These are phyloP conservation scores for Platypus cylindrus DNA, from an alignment of 2,888 invertebrate species.

Conservation along the genomic window DNA sequence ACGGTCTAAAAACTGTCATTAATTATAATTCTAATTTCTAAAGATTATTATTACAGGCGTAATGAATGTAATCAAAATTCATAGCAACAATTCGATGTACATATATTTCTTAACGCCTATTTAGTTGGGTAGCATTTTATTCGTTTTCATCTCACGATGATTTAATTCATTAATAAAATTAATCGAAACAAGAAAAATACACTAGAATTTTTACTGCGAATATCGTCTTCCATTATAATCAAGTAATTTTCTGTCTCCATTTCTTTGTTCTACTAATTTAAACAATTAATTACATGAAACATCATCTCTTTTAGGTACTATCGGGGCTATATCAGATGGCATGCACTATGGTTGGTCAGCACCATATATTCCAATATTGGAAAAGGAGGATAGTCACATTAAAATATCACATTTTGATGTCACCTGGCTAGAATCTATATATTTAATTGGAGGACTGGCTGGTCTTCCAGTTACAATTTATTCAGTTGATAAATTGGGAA, in stretches of 20 bases:
- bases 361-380: slow-evolving; percentile 29
- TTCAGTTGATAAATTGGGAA: slow-evolving; percentile 28
- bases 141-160: neutral
- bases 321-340: slow-evolving; percentile 35
- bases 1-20: too few species aligned
- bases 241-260: neutral
- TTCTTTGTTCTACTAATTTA: too few species aligned
- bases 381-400: slow-evolving; percentile 25
- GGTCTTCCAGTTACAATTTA: slow-evolving; percentile 32
- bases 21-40: too few species aligned
- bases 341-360: slow-evolving; percentile 36
- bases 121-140: too few species aligned
- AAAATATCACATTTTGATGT: slow-evolving; percentile 19
- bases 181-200: too few species aligned
- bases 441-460: slow-evolving; percentile 26
- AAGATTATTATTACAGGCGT: too few species aligned
- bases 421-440: slow-evolving; percentile 27
- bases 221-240: neutral
- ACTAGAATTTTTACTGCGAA: neutral
- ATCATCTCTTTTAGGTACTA: slow-evolving; percentile 28
- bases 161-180: neutral
- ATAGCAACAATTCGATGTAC: too few species aligned
- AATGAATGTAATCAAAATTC: too few species aligned
- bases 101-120: too few species aligned
- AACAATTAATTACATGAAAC: too few species aligned